Conservation (phyloP, 2,888 invertebrate species). For the Octodonta nipae region DNA sequence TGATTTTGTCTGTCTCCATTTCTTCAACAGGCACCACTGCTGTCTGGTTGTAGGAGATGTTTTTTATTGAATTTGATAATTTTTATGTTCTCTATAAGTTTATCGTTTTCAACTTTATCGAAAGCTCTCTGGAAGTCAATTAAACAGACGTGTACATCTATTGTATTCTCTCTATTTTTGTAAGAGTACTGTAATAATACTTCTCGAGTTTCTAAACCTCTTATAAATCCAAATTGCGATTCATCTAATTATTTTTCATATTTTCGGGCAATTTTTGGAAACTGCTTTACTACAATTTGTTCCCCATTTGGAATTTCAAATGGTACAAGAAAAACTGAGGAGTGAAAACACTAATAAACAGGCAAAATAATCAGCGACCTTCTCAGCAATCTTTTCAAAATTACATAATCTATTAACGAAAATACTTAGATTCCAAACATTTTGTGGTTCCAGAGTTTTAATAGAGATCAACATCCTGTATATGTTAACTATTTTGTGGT, state of each 20-base stretch:
- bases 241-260: conserved; percentile 1
- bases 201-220: conserved; percentile 2
- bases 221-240: neutral
- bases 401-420: no score
- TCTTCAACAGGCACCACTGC: conserved; percentile 2
- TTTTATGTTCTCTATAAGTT: conserved; percentile 5
- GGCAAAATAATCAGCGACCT: no score
- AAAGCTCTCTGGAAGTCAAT: conserved; percentile 2
- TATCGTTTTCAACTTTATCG: conserved; percentile 2
- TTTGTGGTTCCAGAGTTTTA: no score
- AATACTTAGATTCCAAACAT: no score
- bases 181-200: neutral
- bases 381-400: no score
- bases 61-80: conserved; percentile 3
- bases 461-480: no score
- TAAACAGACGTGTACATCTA: conserved; percentile 3
- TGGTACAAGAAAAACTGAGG: no score
- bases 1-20: conserved; percentile 2
- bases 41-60: conserved; percentile 4
- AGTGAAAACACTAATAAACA: no score
- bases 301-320: no score
- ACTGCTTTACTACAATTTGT: no score
- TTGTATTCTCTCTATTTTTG: conserved; percentile 3
- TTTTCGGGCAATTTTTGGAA: no score
- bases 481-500: no score